Conservation (phyloP, 2,113 vertebrate species). For the Hepsetus odoe region DNA sequence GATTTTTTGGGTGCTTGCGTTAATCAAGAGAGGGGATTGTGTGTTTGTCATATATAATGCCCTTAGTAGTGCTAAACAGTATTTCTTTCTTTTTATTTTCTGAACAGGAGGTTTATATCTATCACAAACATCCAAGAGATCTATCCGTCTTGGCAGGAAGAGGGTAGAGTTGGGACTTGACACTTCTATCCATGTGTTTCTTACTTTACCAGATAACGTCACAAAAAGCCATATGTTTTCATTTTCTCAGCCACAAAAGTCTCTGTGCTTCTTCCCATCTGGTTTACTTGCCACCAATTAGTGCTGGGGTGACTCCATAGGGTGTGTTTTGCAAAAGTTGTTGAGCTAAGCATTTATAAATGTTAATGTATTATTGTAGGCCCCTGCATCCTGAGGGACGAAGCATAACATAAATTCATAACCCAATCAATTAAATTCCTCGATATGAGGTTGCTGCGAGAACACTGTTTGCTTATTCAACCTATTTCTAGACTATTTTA, state of each 20-base stretch:
- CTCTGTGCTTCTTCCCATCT: slow-evolving; percentile 46
- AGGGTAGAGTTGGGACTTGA: slow-evolving; percentile 48
- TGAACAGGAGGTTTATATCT: slow-evolving; percentile 30
- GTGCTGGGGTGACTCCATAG: slow-evolving; percentile 12
- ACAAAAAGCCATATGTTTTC: slow-evolving; percentile 64
- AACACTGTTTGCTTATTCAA: too few species aligned
- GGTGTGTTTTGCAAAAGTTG: neutral
- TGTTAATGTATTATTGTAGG: neutral
- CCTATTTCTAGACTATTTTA: too few species aligned
- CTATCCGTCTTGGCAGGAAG: slow-evolving; percentile 66
- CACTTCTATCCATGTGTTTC: slow-evolving; percentile 64
- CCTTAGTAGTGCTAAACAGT: neutral
- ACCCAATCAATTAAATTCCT: neutral
- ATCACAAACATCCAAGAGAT: slow-evolving; percentile 64
- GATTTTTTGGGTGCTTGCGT: neutral
- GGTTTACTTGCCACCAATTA: slow-evolving; percentile 41
- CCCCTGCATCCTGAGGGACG: neutral
- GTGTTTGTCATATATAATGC: neutral
- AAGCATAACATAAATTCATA: neutral
- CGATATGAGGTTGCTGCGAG: too few species aligned
- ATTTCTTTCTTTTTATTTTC: slow-evolving; percentile 28
- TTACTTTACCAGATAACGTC: slow-evolving; percentile 63
- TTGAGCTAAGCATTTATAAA: slow-evolving; percentile 2
- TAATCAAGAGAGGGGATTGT: neutral
- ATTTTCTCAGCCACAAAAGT: slow-evolving; percentile 59